phyloP scores from a whole-genome alignment of 2,113 vertebrate genomes.

The Donacobius atricapilla region DNA sequence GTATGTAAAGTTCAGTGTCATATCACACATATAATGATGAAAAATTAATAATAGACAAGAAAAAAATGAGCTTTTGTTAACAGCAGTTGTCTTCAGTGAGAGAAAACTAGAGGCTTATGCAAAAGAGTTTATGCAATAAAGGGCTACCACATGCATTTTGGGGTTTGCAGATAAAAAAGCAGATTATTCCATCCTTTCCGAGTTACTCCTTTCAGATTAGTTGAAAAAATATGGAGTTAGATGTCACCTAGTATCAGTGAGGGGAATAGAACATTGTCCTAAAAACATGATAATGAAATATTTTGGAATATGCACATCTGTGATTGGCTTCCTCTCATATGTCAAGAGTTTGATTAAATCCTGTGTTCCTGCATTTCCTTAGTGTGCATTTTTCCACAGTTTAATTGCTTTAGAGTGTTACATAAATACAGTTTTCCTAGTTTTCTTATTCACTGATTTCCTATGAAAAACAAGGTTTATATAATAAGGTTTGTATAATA shows the following conservation, averaged over 20 bases:
- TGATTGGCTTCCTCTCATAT: neutral
- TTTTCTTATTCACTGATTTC: neutral
- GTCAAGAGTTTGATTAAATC: conserved; percentile 28
- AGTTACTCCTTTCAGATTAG: neutral
- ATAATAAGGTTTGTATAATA: neutral
- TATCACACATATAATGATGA: neutral
- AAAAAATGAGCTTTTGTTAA: neutral
- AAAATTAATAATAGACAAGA: neutral
- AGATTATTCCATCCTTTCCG: neutral
- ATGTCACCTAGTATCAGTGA: neutral
- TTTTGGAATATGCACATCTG: neutral
- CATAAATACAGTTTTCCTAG: neutral
- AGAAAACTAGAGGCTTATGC: neutral
- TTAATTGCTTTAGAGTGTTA: conserved; percentile 5
- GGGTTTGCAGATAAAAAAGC: neutral
- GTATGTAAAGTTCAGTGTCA: conserved; percentile 68
- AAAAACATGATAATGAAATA: conserved; percentile 16
- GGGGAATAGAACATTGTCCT: neutral
- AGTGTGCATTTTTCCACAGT: neutral
- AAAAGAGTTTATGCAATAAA: neutral
- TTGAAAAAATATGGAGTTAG: neutral
- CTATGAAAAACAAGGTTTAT: neutral
- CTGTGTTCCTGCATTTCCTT: conserved; percentile 2
- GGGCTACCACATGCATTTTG: neutral
- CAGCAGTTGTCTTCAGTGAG: neutral